A percentile compares a stretch with the other conserved stretches of the same genome.
Evolutionary conservation across 1,140 invertebrate genomes (phyloP).

Genomic region (Penaeus japonicus): DNA sequence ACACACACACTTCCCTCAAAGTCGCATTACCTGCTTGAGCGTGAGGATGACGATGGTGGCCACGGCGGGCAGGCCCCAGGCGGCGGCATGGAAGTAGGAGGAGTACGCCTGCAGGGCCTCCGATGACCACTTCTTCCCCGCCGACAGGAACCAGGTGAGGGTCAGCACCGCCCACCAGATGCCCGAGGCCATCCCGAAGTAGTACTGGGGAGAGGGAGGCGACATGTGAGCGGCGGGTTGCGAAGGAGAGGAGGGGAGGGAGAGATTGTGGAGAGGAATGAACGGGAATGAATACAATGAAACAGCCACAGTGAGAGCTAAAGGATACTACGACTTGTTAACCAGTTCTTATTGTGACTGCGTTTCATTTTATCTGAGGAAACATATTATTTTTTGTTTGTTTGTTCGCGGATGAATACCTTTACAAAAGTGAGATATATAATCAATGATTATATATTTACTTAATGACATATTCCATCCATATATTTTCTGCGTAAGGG

Average conservation of each 20-base stretch:
- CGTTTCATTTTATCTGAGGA: too few relatives aligned
- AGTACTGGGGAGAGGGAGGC: constrained; percentile 89
- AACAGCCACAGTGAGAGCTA: too few relatives aligned
- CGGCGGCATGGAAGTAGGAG: constrained; percentile 63
- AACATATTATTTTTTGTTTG: too few relatives aligned
- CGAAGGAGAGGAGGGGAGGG: not conserved
- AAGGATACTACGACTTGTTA: too few relatives aligned
- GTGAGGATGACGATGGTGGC: constrained; percentile 63
- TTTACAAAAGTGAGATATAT: too few relatives aligned
- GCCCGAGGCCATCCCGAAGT: constrained; percentile 96
- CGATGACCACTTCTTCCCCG: constrained; percentile 64
- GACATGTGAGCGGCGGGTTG: not conserved
- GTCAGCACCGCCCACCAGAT: constrained; percentile 73
- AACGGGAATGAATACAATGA: too few relatives aligned
- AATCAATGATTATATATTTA: too few relatives aligned
- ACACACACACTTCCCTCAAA: not conserved
- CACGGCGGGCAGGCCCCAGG: constrained; percentile 61
- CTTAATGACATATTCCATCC: too few relatives aligned
- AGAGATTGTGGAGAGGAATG: too few relatives aligned
- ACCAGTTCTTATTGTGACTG: too few relatives aligned
- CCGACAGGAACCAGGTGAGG: constrained; percentile 65
- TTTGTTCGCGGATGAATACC: too few relatives aligned
- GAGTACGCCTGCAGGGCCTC: constrained; percentile 67
- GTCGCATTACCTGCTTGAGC: constrained; percentile 58
- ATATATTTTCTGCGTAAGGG: too few relatives aligned